Evolutionary conservation across 2,113 vertebrate species (phyloP), one percentile per base, ranked within the genome.

Genomic region (Motacilla tschutschensis): DNA sequence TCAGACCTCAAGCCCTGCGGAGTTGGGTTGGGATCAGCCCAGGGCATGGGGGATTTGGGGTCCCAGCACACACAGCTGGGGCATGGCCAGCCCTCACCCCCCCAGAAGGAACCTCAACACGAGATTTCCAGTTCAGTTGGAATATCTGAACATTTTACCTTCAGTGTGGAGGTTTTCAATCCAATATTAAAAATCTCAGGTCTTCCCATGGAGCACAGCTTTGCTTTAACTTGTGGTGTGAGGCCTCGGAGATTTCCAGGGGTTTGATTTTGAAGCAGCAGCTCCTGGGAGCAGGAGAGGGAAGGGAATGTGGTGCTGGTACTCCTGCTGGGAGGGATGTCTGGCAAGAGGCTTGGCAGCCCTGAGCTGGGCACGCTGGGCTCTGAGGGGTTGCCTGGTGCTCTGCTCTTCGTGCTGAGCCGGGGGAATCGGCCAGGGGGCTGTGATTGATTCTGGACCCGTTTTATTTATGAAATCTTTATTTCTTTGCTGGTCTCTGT

Each of bases 351-450:
- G n/a, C 46, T 67, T 33, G 58, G 63, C 85, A 84, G 75, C 47
- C 7, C 59, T 18, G 15, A 10, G 51, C 57, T 63, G 54, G 9
- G 48, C n/a, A 4, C 0, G 2, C 62, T 1, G 0, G 1, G 22
- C 60, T 75, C 65, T 51, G 53, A 82, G 87, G 69, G 46, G 15
- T 66, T 38, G 20, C 79, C 63, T 72, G 38, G 43, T 62, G 62
- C 66, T 60, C 57, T 64, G 62, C 58, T 78, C 41, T 44, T 59
- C 16, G 7, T 0, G 0, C 70, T 11, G 38, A 26, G 50, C 29
- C 9, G 0, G 35, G n/a, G 55, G 66, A 17, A 14, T 44, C 1
- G 0, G 26, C 54, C 3, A 2, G 53, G 60, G 66, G 48, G 57
- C 69, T 62, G 36, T 67, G 83, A 89, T 80, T 82, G 83, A 89